phyloP scores from a whole-genome alignment of 2,113 vertebrate genomes.

The Motacilla alba region DNA sequence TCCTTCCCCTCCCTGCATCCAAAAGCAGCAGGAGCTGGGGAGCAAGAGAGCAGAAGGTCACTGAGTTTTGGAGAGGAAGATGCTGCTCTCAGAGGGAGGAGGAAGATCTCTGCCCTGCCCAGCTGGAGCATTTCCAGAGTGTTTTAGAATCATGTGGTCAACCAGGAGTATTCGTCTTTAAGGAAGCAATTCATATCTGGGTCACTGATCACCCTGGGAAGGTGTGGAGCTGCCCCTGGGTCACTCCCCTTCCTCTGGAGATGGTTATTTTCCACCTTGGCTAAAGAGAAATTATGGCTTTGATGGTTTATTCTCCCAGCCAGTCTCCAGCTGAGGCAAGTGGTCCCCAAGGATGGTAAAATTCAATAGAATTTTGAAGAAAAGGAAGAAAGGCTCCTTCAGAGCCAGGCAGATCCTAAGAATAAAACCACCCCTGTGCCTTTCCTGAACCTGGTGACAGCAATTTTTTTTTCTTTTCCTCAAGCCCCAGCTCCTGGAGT shows the following conservation, averaged over 20 bases:
- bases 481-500: background rate
- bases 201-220: background rate
- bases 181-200: background rate
- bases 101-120: background rate
- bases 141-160: background rate
- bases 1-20: background rate
- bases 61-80: background rate
- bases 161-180: background rate
- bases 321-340: background rate
- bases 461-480: background rate
- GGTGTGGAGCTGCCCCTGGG: background rate
- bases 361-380: background rate
- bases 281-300: background rate
- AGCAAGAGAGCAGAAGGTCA: background rate
- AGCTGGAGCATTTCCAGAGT: background rate
- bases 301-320: background rate
- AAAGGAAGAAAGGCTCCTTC: background rate
- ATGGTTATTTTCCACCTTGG: background rate
- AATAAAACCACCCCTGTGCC: rapidly evolving
- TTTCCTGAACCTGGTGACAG: background rate
- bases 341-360: background rate
- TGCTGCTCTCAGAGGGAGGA: background rate
- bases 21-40: background rate
- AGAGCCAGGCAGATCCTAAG: background rate
- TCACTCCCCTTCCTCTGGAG: background rate